Base-by-base conservation (phyloP, 2,797 vertebrate species). In the Neosilurus mollespiculum region DNA sequence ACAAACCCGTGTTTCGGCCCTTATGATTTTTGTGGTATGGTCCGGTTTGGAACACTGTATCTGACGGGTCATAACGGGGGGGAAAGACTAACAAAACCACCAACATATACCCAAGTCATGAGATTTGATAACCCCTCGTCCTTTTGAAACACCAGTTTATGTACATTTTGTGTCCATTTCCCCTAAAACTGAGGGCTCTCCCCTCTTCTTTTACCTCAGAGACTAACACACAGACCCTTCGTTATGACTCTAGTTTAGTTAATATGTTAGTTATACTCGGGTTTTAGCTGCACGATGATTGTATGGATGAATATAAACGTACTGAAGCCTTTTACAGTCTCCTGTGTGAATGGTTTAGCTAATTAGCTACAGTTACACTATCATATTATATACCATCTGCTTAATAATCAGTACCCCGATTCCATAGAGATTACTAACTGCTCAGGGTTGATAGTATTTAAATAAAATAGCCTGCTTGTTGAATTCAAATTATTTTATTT, bases 21-120 rank as follows among this genome's bases (percentile, higher is more conserved):
- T 90, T 88, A 86, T 88, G 85, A 34, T 92, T 92, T 93, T 90
- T 94, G 94, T 96, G 95, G 95, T 96, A 96, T 94, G 90, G 94
- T 96, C 95, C 95, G 93, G 90, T 92, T 92, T 94, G 95, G 95
- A 93, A 94, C 93, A 0, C 91, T 89, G 89, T 94, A 96, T 93
- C 91, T 94, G 91, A 89, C 90, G 94, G 93, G 92, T 94, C 93
- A 91, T 91, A 91, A 88, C 88, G 89, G 93, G 94, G 95, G 94
- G 93, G 92, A 83, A 88, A 86, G 79, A 26, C 56, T 83, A 76
- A 71, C 82, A 89, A 89, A 87, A 90, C 86, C 83, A 83, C 84
- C 88, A 81, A 53, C 86, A 1, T 9, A 69, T 88, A 85, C 82
- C 14, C 37, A 78, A 85, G 83, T 16, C 43, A 78, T 83, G 81